Evolutionary conservation across 2,113 vertebrate genomes (phyloP).

Genomic region (Heterocephalus glaber): DNA sequence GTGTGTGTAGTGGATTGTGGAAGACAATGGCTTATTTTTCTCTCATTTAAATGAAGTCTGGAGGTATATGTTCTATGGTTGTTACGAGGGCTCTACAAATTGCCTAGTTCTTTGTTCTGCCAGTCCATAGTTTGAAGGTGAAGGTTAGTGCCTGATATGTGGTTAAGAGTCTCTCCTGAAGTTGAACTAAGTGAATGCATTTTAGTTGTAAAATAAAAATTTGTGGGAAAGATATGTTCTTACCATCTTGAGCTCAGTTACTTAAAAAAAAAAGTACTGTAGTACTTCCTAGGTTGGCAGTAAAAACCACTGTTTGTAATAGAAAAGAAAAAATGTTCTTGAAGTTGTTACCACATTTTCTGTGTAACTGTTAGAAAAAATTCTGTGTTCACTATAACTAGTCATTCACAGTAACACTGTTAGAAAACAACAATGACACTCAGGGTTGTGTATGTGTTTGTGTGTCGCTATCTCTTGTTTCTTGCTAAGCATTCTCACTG

Average conservation of each 20-base stretch:
- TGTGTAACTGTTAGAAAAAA: background rate
- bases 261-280: background rate
- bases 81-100: background rate
- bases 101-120: background rate
- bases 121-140: background rate
- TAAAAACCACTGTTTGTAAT: background rate
- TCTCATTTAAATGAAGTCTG: background rate
- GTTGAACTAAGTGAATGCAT: background rate
- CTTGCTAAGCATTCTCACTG: background rate
- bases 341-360: conserved; percentile 3
- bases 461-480: background rate
- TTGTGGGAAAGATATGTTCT: background rate
- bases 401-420: background rate
- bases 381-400: background rate
- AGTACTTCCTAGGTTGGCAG: background rate
- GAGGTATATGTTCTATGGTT: background rate
- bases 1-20: background rate
- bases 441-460: background rate
- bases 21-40: background rate
- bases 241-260: background rate
- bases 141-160: background rate
- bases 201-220: conserved; percentile 44
- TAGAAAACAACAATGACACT: background rate
- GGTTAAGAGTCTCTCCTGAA: background rate
- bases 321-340: background rate